Percentiles rank a stretch among this genome's conserved stretches.
These are phyloP conservation scores for Glossophaga mutica DNA, from an alignment of 2,797 vertebrate genomes.

Conservation along the genomic window DNA sequence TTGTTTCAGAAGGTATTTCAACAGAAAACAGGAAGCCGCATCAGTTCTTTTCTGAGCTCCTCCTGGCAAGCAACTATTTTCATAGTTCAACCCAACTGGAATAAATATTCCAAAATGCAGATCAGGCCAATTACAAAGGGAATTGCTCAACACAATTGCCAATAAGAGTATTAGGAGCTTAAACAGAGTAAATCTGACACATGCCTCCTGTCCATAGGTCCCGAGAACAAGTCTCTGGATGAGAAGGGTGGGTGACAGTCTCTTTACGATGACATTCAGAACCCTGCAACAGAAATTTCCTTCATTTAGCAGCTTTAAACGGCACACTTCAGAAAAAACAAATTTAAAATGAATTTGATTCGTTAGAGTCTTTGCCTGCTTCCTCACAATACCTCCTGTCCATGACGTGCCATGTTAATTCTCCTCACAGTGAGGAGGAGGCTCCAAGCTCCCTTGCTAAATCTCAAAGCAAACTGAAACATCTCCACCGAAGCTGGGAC, in stretches of 20 bases:
- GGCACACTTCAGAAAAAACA: neutral
- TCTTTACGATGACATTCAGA: neutral
- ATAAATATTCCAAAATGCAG: neutral
- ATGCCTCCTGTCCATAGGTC: slow-evolving; percentile 61
- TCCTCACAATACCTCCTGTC: neutral
- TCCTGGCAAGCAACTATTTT: neutral
- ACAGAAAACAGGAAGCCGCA: neutral
- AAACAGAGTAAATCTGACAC: slow-evolving; percentile 43
- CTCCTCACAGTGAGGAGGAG: neutral
- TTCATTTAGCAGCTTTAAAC: neutral
- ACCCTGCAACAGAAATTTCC: slow-evolving; percentile 56
- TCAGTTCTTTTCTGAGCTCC: neutral
- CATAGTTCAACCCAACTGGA: neutral
- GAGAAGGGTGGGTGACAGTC: neutral
- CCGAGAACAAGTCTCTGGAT: slow-evolving; percentile 36
- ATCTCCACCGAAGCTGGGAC: neutral
- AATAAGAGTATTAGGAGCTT: neutral
- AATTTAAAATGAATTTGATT: neutral
- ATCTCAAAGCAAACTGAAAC: neutral
- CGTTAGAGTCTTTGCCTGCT: neutral
- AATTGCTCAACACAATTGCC: neutral
- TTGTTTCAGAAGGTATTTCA: neutral
- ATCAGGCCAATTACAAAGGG: neutral
- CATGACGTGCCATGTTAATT: too few relatives aligned
- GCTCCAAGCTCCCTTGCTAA: neutral